These are phyloP conservation scores for Melanostoma scalare DNA, from an alignment of 2,888 invertebrate genomes.

Conservation along the genomic window DNA sequence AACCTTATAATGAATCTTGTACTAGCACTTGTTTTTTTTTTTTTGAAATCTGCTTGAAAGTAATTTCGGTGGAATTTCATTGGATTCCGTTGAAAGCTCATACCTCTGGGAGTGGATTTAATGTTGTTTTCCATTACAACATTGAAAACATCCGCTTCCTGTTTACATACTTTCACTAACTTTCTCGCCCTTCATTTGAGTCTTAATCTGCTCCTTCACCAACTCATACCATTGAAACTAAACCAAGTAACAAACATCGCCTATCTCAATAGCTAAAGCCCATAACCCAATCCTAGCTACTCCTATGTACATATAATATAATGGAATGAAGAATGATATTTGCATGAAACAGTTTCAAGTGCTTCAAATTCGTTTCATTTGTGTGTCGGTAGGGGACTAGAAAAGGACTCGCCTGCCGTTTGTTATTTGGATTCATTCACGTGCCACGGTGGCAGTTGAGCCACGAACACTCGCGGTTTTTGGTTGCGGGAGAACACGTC, in stretches of 20 bases:
- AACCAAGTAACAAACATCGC: slow-evolving; percentile 24
- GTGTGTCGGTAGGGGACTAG: not conserved
- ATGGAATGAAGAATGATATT: slow-evolving; percentile 48
- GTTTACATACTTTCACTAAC: slow-evolving; percentile 21
- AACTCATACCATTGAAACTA: slow-evolving; percentile 10
- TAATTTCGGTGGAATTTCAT: too few species aligned
- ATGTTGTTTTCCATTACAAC: slow-evolving; percentile 21
- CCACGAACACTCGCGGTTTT: slow-evolving; percentile 64
- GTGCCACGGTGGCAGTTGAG: slow-evolving; percentile 52
- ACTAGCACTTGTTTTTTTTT: too few species aligned
- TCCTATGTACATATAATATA: slow-evolving; percentile 7
- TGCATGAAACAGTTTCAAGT: slow-evolving; percentile 47
- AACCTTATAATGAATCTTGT: too few species aligned
- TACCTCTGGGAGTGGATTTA: not conserved
- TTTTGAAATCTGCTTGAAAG: too few species aligned
- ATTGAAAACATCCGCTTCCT: slow-evolving; percentile 21
- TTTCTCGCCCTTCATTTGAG: not conserved
- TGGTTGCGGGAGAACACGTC: slow-evolving; percentile 57
- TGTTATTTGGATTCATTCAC: slow-evolving; percentile 41
- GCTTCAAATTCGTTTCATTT: slow-evolving; percentile 20
- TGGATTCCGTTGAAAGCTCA: too few species aligned
- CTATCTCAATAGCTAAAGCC: not conserved
- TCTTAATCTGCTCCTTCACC: slow-evolving; percentile 26
- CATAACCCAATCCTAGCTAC: not conserved
- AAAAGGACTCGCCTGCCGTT: slow-evolving; percentile 25